These are phyloP conservation scores for Sterrhoptilus dennistouni DNA, from an alignment of 2,113 vertebrate genomes.

Conservation along the genomic window DNA sequence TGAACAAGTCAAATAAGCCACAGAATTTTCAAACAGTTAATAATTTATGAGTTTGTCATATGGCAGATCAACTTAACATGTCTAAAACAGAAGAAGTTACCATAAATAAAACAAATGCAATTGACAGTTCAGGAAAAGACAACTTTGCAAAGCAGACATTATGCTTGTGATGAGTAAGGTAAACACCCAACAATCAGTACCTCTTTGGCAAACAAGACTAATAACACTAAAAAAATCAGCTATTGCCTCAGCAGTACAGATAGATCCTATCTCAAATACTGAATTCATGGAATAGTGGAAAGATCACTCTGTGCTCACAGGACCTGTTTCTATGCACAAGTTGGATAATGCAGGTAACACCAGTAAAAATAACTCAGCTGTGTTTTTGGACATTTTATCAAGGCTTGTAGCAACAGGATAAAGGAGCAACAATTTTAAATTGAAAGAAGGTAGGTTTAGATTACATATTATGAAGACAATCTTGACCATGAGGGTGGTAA, in stretches of 20 bases:
- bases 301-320: neutral
- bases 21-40: slow-evolving; percentile 19
- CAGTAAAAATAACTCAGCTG: neutral
- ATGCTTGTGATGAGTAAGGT: neutral
- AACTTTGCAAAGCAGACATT: neutral
- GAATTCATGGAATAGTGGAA: neutral
- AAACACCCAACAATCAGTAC: neutral
- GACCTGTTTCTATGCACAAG: neutral
- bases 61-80: neutral
- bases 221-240: neutral
- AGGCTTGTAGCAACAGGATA: neutral
- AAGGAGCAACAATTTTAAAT: neutral
- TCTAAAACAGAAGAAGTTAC: neutral
- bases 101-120: neutral
- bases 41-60: neutral
- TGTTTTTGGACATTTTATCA: neutral
- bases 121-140: neutral
- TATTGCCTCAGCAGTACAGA: neutral
- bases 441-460: neutral
- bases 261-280: neutral
- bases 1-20: slow-evolving; percentile 76
- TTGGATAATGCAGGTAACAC: neutral
- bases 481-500: neutral
- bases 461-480: neutral
- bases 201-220: neutral